Conservation (phyloP, 2,888 invertebrate species). For the Pollenia labialis region DNA sequence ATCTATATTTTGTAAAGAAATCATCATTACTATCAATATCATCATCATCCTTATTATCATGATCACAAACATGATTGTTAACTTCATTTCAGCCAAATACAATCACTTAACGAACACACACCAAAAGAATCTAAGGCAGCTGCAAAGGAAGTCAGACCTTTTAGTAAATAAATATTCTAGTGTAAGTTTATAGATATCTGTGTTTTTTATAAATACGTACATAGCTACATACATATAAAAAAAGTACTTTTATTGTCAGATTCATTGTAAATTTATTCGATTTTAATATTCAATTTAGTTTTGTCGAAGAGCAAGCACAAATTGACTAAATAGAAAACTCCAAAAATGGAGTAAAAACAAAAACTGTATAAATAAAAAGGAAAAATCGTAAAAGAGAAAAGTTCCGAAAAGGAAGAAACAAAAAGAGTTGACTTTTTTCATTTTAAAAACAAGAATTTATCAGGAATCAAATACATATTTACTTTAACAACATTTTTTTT, state of each 20-base stretch:
- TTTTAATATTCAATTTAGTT: conserved; percentile 76
- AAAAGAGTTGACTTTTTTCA: conserved; percentile 51
- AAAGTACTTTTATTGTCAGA: conserved; percentile 56
- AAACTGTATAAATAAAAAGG: conserved; percentile 38
- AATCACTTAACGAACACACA: conserved; percentile 36
- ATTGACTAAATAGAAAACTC: conserved; percentile 18
- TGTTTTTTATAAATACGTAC: background rate
- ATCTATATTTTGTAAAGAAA: conserved; percentile 36
- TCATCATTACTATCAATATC: conserved; percentile 27
- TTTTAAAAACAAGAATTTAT: conserved; percentile 16
- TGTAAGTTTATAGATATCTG: background rate
- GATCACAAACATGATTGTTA: background rate
- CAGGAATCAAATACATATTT: conserved; percentile 64
- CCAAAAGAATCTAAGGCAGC: conserved; percentile 53
- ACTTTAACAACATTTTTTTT: conserved; percentile 26
- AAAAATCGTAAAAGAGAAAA: conserved; percentile 19
- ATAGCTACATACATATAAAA: background rate
- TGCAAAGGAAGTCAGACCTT: conserved; percentile 20
- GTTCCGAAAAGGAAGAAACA: conserved; percentile 14
- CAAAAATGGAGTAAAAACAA: conserved; percentile 62
- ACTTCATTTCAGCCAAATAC: conserved; percentile 38
- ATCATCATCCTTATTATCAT: conserved; percentile 6
- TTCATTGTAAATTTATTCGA: conserved; percentile 76
- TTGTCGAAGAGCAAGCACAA: conserved; percentile 48
- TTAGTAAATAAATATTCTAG: conserved; percentile 6